Base-by-base conservation (phyloP, 2,888 invertebrate genomes). In the Phaonia tiefii region DNA sequence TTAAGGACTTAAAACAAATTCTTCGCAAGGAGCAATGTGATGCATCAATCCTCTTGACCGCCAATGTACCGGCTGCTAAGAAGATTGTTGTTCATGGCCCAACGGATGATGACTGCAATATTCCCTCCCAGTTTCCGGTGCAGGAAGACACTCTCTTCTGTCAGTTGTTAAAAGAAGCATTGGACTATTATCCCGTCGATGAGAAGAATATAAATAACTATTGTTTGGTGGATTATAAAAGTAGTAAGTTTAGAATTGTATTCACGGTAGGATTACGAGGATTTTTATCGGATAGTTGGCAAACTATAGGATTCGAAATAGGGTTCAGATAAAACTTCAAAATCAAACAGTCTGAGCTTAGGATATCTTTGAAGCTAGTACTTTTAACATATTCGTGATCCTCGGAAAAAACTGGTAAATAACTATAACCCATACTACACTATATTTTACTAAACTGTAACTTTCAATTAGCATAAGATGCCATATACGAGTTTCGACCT, bases 21-120 rank as follows among this genome's bases (percentile, higher is more conserved):
- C 91, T 99, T 83, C 93, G 99, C 71, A 99, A 99, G 89, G 99
- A 99, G 89, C 99, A 99, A 89, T 99, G 99, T 88, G 99, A 99
- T 91, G 98, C 99, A 0, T 98, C 98, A 0, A 96, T 99, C 86
- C 92, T 99, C 83, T 92, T 99, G 1, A 99, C 99, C 0, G 99
- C 99, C 3, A 99, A 99, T 91, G 99, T 99, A 15, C 99, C 99
- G 0, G 98, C 99, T 0, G 99, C 99, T 0, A 99, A 99, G 91
- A 99, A 99, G 91, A 98, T 99, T 83, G 96, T 99, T 75, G 98
- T 99, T 1, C 98, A 99, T 90, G 99, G 98, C 1, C 96, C 97
- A 0, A 86, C 87, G 3, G 86, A 95, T 82, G 97, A 97, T 86
- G 96, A 96, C 84, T 97, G 97, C 66, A 97, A 97, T 75, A 99